Evolutionary conservation across 2,888 invertebrate genomes (phyloP).

Genomic region (Girardia tigrina): DNA sequence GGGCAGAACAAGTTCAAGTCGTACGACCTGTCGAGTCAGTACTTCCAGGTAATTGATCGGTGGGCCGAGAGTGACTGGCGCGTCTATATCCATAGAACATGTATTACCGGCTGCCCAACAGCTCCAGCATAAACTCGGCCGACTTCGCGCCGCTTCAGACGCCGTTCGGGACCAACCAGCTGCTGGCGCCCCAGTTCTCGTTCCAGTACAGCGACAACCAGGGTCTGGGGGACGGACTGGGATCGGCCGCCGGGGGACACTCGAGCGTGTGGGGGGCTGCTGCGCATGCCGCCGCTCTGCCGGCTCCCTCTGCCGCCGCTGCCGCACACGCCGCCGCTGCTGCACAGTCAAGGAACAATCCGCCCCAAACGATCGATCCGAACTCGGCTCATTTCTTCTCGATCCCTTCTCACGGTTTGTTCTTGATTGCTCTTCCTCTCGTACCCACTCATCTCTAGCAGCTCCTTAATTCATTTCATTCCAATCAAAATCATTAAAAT

Average conservation of each 20-base stretch:
- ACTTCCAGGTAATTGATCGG: neutral
- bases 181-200: neutral
- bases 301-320: neutral
- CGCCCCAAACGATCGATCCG: constrained; percentile 10
- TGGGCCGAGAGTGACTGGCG: neutral
- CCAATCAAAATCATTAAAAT: too few relatives aligned
- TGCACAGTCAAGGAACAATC: neutral
- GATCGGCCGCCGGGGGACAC: neutral
- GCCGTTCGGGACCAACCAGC: neutral
- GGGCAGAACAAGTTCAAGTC: neutral
- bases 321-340: neutral
- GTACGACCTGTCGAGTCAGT: neutral
- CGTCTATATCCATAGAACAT: neutral
- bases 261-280: neutral
- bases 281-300: neutral
- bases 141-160: neutral
- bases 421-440: too few relatives aligned
- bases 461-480: too few relatives aligned
- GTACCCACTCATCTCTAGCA: too few relatives aligned
- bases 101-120: neutral
- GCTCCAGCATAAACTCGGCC: neutral
- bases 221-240: neutral
- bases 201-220: neutral
- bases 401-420: neutral
- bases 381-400: neutral